Percentiles rank a stretch among this genome's conserved stretches.
Evolutionary conservation across 2,888 invertebrate species (phyloP).

Genomic region (Lasioglossum vierecki): DNA sequence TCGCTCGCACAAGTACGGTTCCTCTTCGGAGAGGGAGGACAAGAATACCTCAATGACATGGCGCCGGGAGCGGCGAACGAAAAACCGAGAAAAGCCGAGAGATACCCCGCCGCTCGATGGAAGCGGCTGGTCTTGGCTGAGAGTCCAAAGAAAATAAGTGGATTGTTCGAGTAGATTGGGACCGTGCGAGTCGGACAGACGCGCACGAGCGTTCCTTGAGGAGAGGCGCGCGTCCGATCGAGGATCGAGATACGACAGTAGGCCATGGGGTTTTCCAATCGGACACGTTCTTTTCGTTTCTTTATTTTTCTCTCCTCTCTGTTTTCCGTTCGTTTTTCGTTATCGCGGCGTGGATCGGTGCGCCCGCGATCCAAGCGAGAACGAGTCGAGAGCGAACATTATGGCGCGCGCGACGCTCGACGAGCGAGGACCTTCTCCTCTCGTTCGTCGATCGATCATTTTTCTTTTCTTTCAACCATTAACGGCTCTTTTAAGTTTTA

Average conservation of each 20-base stretch:
- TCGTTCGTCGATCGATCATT: neutral
- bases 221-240: conserved; percentile 15
- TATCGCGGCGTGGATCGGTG: conserved; percentile 81
- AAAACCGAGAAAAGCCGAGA: neutral
- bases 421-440: neutral
- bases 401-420: no score
- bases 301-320: neutral
- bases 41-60: neutral
- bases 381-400: conserved; percentile 27
- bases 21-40: neutral
- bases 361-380: conserved; percentile 73
- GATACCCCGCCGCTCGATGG: neutral
- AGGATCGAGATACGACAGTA: conserved; percentile 73
- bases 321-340: conserved; percentile 11
- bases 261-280: conserved; percentile 78
- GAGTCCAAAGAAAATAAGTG: neutral
- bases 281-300: neutral
- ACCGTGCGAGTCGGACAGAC: conserved; percentile 27
- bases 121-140: neutral
- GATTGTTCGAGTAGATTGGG: neutral
- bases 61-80: neutral
- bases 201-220: neutral
- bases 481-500: neutral
- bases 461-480: neutral
- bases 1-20: neutral